These are phyloP conservation scores for Oncorhynchus clarkii DNA, from an alignment of 2,113 vertebrate genomes.

Conservation along the genomic window DNA sequence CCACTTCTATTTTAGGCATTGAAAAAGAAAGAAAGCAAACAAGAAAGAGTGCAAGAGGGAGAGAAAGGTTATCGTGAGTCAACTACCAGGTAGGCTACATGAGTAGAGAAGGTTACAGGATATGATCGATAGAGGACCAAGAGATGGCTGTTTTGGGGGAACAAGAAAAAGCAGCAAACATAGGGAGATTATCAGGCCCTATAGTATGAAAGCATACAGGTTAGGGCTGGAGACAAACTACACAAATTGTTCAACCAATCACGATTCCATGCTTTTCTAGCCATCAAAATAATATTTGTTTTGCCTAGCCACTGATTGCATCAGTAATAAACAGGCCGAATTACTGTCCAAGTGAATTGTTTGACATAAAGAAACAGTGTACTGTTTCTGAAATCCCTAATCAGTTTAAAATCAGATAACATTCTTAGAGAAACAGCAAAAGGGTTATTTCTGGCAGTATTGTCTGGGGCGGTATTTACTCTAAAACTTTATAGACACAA, in stretches of 20 bases:
- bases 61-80: constrained; percentile 98
- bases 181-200: neutral
- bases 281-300: constrained; percentile 31
- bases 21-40: constrained; percentile 78
- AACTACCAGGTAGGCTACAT: constrained; percentile 73
- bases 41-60: constrained; percentile 66
- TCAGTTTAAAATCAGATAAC: constrained; percentile 48
- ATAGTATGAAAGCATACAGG: constrained; percentile 35
- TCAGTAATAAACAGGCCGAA: constrained; percentile 32
- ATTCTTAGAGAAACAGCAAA: constrained; percentile 46
- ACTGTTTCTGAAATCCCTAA: constrained; percentile 14
- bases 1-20: constrained; percentile 99
- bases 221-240: constrained; percentile 41
- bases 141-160: constrained; percentile 45
- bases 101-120: too few relatives aligned
- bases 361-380: constrained; percentile 25
- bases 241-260: constrained; percentile 11
- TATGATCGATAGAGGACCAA: too few relatives aligned
- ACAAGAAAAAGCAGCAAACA: constrained; percentile 18
- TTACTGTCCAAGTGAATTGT: constrained; percentile 36
- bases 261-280: constrained; percentile 17
- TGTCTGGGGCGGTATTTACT: constrained; percentile 42
- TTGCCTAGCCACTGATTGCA: constrained; percentile 38
- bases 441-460: constrained; percentile 54
- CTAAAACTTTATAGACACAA: constrained; percentile 56